phyloP scores from a whole-genome alignment of 2,888 invertebrate species.

The Nysson spinosus region DNA sequence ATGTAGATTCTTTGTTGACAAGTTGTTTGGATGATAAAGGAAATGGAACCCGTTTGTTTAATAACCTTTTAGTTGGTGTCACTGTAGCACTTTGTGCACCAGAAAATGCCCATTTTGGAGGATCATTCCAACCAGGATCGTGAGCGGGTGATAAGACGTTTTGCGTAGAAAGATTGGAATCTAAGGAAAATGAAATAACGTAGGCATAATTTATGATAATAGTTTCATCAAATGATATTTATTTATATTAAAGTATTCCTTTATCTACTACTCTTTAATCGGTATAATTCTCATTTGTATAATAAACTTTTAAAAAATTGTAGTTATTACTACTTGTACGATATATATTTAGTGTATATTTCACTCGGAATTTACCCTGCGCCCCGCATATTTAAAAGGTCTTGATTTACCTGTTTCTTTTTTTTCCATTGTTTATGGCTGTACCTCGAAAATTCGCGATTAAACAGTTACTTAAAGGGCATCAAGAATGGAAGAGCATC shows the following conservation, averaged over 20 bases:
- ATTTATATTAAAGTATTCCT: neutral
- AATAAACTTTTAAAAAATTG: neutral
- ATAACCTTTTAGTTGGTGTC: conserved; percentile 65
- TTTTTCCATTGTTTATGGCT: conserved; percentile 18
- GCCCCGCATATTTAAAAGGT: conserved; percentile 3
- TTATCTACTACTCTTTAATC: neutral
- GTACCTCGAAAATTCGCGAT: neutral
- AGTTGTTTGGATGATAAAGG: conserved; percentile 62
- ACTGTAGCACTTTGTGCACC: conserved; percentile 25
- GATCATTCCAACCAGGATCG: conserved; percentile 75
- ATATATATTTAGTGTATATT: too few species aligned
- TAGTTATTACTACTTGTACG: neutral
- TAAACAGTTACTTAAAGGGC: neutral
- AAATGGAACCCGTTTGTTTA: conserved; percentile 74
- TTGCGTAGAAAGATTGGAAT: conserved; percentile 68
- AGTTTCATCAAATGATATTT: neutral
- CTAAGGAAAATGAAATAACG: neutral
- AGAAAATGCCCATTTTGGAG: conserved; percentile 70
- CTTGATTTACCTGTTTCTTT: conserved; percentile 30
- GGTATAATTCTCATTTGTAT: conserved; percentile 7
- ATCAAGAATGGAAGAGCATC: neutral
- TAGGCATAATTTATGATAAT: neutral
- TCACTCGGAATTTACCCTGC: too few species aligned
- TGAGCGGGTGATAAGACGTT: conserved; percentile 66
- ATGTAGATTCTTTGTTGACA: conserved; percentile 15